These are phyloP conservation scores for Crypturellus tataupa DNA, from an alignment of 2,797 vertebrate species.

Conservation along the genomic window DNA sequence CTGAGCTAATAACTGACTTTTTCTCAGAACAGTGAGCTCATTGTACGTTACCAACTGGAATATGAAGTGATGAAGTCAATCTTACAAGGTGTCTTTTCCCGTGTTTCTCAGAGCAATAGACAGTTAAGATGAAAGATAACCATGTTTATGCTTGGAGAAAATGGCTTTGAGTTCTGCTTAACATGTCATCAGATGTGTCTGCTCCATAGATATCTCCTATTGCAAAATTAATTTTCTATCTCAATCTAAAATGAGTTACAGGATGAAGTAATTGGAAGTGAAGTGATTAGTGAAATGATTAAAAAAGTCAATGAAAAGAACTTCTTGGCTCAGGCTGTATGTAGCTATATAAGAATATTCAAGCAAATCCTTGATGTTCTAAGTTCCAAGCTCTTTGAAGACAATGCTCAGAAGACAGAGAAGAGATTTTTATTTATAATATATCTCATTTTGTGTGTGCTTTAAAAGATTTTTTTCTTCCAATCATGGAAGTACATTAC, in stretches of 20 bases:
- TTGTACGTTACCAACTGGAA: conserved; percentile 16
- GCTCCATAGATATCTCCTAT: neutral
- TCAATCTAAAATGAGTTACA: conserved; percentile 15
- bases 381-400: conserved; percentile 2
- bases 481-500: neutral
- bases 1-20: conserved; percentile 5
- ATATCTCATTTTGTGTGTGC: neutral
- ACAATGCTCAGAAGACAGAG: neutral
- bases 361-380: conserved; percentile 1
- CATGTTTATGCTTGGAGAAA: neutral
- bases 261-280: neutral
- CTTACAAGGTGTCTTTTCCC: neutral
- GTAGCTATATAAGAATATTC: neutral
- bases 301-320: neutral
- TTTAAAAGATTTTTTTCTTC: conserved; percentile 20
- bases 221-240: neutral
- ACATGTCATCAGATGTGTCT: neutral
- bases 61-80: conserved; percentile 10
- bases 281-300: neutral
- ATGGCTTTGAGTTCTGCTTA: conserved; percentile 27
- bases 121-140: conserved; percentile 14
- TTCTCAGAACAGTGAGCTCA: conserved; percentile 39
- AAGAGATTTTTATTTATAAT: neutral
- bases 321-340: neutral
- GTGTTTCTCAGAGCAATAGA: neutral